Evolutionary conservation across 53 echinoderm and acorn worm species (phyloP).

Genomic region (Patiria pectinifera): DNA sequence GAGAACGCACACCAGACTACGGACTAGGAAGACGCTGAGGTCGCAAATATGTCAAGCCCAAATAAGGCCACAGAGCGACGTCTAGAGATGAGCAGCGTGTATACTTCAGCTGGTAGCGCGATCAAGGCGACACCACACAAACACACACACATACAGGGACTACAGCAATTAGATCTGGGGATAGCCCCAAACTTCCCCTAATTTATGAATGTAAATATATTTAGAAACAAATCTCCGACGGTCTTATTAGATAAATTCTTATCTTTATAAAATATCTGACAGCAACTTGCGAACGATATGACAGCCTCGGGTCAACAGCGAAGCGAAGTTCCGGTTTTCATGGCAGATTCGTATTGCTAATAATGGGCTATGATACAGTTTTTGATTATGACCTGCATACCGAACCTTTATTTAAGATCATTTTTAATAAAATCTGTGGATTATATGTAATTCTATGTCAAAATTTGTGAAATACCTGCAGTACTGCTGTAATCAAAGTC

Average conservation of each 20-base stretch:
- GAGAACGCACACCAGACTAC: neutral
- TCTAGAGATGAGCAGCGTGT: neutral
- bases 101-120: neutral
- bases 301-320: neutral
- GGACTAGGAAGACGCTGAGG: neutral
- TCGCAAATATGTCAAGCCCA: slow-evolving; percentile 58
- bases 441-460: too few relatives aligned
- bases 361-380: too few relatives aligned
- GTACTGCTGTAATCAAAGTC: too few relatives aligned
- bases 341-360: neutral
- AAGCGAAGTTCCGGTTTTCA: neutral
- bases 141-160: slow-evolving; percentile 5
- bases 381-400: too few relatives aligned
- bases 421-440: too few relatives aligned
- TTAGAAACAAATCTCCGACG: neutral
- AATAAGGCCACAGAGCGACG: slow-evolving; percentile 56
- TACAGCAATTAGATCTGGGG: slow-evolving; percentile 28
- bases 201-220: slow-evolving; percentile 18
- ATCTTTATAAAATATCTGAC: slow-evolving; percentile 1
- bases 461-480: too few relatives aligned
- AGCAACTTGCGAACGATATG: neutral
- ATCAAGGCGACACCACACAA: slow-evolving; percentile 9
- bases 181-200: slow-evolving; percentile 24
- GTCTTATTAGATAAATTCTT: slow-evolving; percentile 7
- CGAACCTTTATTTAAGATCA: too few relatives aligned